Evolutionary conservation across 2,113 vertebrate species (phyloP).

Genomic region (Nesoenas mayeri): DNA sequence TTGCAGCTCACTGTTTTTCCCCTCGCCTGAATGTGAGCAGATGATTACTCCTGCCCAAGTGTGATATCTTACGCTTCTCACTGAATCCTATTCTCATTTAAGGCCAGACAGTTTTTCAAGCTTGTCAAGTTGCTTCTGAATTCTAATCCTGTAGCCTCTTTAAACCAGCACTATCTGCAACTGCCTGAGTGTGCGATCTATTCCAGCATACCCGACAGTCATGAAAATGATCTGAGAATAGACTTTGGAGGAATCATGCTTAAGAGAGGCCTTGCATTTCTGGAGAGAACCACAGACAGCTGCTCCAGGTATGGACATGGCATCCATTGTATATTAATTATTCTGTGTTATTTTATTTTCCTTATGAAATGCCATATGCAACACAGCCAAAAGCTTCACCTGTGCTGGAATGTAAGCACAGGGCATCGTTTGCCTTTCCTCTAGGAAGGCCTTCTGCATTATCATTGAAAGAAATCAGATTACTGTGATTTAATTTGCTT

Average conservation of each 20-base stretch:
- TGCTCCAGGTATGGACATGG: neutral
- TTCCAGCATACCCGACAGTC: neutral
- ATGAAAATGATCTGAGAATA: neutral
- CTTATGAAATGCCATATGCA: neutral
- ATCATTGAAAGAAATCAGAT: neutral
- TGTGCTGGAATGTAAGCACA: neutral
- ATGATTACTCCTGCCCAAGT: neutral
- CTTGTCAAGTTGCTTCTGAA: neutral
- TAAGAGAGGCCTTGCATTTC: neutral
- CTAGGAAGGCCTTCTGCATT: neutral
- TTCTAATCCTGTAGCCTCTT: neutral
- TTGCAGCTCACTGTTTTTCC: neutral
- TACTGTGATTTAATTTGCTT: neutral
- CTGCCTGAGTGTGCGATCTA: too few relatives aligned
- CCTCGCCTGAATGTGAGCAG: neutral
- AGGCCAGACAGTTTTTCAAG: neutral
- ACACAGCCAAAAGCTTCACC: neutral
- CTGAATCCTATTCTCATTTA: neutral
- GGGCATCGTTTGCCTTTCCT: neutral
- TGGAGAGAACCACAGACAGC: neutral
- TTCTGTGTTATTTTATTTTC: neutral
- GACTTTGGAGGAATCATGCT: neutral
- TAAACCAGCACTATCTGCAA: neutral
- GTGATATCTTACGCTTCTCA: neutral
- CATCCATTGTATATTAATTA: neutral